Conservation (phyloP, 1,140 invertebrate species). For the Leptonema lineaticorne region DNA sequence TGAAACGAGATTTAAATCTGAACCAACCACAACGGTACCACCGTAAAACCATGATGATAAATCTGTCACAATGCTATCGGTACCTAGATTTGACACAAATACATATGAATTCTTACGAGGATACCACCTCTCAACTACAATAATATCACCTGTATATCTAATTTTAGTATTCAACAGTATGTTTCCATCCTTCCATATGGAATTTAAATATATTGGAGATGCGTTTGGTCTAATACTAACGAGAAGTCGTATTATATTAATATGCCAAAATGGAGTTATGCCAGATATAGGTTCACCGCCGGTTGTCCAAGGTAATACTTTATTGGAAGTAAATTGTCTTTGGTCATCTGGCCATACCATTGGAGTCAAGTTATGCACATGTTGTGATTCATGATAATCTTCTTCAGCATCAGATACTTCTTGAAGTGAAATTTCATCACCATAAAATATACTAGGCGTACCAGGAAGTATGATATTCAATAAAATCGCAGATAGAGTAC, state of each 20-base stretch:
- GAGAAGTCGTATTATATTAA: constrained; percentile 57
- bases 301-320: constrained; percentile 62
- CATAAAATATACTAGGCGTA: constrained; percentile 78
- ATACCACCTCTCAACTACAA: constrained; percentile 74
- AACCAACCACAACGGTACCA: constrained; percentile 68
- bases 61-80: constrained; percentile 61
- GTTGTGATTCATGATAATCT: constrained; percentile 62
- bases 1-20: constrained; percentile 57
- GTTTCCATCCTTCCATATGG: constrained; percentile 63
- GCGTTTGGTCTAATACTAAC: constrained; percentile 58
- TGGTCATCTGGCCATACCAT: constrained; percentile 60
- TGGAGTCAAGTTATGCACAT: constrained; percentile 65
- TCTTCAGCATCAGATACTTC: constrained; percentile 53
- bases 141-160: constrained; percentile 62
- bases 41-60: constrained; percentile 74
- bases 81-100: constrained; percentile 69
- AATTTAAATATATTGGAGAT: constrained; percentile 70
- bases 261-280: constrained; percentile 44
- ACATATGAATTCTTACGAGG: constrained; percentile 73
- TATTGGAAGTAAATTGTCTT: constrained; percentile 52
- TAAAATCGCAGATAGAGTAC: constrained; percentile 63
- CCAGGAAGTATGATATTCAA: constrained; percentile 76
- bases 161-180: constrained; percentile 65
- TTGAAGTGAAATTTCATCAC: constrained; percentile 71
- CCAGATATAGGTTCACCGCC: constrained; percentile 46